Evolutionary conservation across 2,113 vertebrate genomes (phyloP).

Genomic region (Pteruthius melanotis): DNA sequence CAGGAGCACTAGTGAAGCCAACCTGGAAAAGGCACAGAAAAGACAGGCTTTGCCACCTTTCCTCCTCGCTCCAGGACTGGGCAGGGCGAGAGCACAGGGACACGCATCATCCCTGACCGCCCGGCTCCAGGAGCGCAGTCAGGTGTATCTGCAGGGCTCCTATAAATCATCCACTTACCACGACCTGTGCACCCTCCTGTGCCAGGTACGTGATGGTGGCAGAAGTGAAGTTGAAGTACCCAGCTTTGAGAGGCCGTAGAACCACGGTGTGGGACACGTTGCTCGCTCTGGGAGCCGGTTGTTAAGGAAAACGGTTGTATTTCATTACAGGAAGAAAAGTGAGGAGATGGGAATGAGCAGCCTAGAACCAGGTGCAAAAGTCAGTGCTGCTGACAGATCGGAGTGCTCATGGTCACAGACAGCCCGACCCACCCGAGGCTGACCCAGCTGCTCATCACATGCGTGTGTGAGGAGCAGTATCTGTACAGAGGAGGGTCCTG

Average conservation of each 20-base stretch:
- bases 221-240: constrained; percentile 96
- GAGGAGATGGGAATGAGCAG: background rate
- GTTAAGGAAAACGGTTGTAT: constrained; percentile 8
- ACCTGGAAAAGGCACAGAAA: constrained; percentile 68
- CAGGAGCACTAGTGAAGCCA: constrained; percentile 91
- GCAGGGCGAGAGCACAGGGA: background rate
- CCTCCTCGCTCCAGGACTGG: rapidly evolving
- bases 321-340: background rate
- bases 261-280: constrained; percentile 87
- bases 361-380: no score
- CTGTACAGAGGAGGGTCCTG: no score
- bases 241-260: constrained; percentile 87
- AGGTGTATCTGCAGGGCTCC: background rate
- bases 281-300: constrained; percentile 75
- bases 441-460: background rate
- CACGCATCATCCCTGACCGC: rapidly evolving
- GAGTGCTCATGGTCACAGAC: no score
- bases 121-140: rapidly evolving
- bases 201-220: constrained; percentile 90
- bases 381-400: no score
- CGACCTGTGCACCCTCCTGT: constrained; percentile 88
- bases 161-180: constrained; percentile 74
- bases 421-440: no score
- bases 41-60: background rate
- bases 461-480: no score